These are phyloP conservation scores for Chaenodraco wilsoni DNA, from an alignment of 2,797 vertebrate genomes.

Conservation along the genomic window DNA sequence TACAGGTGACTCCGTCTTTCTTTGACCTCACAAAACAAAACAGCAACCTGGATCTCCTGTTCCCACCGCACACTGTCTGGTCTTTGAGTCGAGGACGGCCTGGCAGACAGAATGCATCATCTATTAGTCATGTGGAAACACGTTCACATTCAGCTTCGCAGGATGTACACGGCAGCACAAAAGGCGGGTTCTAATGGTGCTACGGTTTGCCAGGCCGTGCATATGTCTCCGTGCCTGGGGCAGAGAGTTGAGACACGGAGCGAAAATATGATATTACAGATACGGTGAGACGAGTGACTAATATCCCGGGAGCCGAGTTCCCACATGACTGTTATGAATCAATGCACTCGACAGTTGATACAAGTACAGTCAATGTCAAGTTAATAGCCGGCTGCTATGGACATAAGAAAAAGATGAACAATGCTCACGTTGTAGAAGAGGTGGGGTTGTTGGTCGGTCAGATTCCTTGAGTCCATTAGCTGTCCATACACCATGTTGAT, in stretches of 20 bases:
- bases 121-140: conserved; percentile 83
- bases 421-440: conserved; percentile 72
- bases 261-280: conserved; percentile 78
- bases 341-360: conserved; percentile 77
- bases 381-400: conserved; percentile 69
- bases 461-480: conserved; percentile 70
- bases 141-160: conserved; percentile 67
- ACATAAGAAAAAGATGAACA: conserved; percentile 78
- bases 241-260: conserved; percentile 67
- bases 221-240: conserved; percentile 67
- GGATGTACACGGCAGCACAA: conserved; percentile 65
- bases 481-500: conserved; percentile 37
- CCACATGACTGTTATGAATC: conserved; percentile 80
- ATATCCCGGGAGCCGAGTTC: conserved; percentile 67
- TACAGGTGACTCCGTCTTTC: conserved; percentile 72
- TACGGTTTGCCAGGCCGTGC: conserved; percentile 65
- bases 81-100: conserved; percentile 51
- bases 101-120: conserved; percentile 72
- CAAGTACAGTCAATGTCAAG: conserved; percentile 79
- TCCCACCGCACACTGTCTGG: conserved; percentile 67
- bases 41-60: conserved; percentile 37
- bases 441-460: conserved; percentile 74
- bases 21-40: conserved; percentile 32
- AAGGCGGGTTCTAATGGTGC: conserved; percentile 71
- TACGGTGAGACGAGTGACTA: conserved; percentile 62